A percentile compares a stretch with the other conserved stretches of the same genome.
Conservation (phyloP, 2,888 invertebrate genomes). For the Trichogramma evanescens region DNA sequence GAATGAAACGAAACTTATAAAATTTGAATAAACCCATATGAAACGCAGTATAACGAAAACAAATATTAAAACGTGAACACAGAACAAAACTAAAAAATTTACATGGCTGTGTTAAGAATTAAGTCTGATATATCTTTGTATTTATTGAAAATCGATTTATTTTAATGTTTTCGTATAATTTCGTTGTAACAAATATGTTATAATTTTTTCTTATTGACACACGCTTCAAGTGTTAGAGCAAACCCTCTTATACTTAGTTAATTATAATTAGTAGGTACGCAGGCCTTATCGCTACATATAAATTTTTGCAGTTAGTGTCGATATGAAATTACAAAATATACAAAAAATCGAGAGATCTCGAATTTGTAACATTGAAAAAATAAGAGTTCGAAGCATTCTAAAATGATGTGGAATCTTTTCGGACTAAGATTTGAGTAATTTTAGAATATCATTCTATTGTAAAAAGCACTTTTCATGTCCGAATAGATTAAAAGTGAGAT, state of each 20-base stretch:
- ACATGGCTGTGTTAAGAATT: conserved; percentile 7
- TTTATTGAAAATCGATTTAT: conserved; percentile 18
- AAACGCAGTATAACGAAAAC: neutral
- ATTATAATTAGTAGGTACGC: conserved; percentile 10
- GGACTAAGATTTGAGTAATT: conserved; percentile 1
- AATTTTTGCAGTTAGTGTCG: conserved; percentile 14
- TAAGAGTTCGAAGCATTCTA: conserved; percentile 16
- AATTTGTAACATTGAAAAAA: conserved; percentile 16
- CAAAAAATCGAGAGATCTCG: conserved; percentile 18
- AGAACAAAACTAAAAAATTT: conserved; percentile 1
- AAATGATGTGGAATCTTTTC: conserved; percentile 15
- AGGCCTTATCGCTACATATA: conserved; percentile 17
- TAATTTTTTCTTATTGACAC: conserved; percentile 6
- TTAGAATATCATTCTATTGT: conserved; percentile 4
- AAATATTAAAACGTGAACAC: neutral
- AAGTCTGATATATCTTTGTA: neutral
- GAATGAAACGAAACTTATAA: no score
- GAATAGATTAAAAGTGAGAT: conserved; percentile 14
- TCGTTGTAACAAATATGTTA: conserved; percentile 20
- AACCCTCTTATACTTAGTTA: conserved; percentile 1
- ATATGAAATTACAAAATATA: conserved; percentile 22
- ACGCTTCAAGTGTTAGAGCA: conserved; percentile 2
- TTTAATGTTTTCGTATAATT: conserved; percentile 1
- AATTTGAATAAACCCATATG: no score
- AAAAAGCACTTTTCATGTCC: conserved; percentile 8